These are phyloP conservation scores for Syngnathus floridae DNA, from an alignment of 2,113 vertebrate species.

Conservation along the genomic window DNA sequence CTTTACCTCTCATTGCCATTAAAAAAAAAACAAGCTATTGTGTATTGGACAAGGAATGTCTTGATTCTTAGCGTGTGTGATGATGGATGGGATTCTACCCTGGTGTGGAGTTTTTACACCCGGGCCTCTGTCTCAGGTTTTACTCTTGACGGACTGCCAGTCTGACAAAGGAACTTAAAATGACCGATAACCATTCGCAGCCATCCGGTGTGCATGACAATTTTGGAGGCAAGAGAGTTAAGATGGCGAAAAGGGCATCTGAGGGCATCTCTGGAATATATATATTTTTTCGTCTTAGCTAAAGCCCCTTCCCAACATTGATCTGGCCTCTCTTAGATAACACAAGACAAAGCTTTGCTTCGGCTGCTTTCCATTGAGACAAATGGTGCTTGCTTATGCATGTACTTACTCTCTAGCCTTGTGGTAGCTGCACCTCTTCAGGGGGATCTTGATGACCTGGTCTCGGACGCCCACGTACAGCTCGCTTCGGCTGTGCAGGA, in stretches of 20 bases:
- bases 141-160: conserved; percentile 29
- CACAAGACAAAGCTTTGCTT: conserved; percentile 22
- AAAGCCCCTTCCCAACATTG: conserved; percentile 34
- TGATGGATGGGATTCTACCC: conserved; percentile 47
- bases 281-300: conserved; percentile 42
- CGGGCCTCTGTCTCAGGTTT: conserved; percentile 26
- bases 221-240: conserved; percentile 6
- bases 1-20: conserved; percentile 22
- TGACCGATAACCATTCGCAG: conserved; percentile 35
- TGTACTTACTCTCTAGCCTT: conserved; percentile 81
- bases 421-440: conserved; percentile 90
- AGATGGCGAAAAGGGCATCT: conserved; percentile 13
- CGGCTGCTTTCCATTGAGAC: too few relatives aligned
- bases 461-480: conserved; percentile 88
- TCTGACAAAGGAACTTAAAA: conserved; percentile 42
- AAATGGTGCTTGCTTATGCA: conserved; percentile 20
- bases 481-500: conserved; percentile 89
- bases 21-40: conserved; percentile 23
- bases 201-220: conserved; percentile 12
- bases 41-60: conserved; percentile 36
- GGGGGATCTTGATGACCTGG: conserved; percentile 88
- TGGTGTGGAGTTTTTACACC: conserved; percentile 34
- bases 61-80: conserved; percentile 19
- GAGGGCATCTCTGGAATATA: conserved; percentile 43
- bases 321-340: conserved; percentile 48